A percentile compares a stretch with the other conserved stretches of the same genome.
Conservation (phyloP, 2,888 invertebrate genomes). For the Tipula confusa region DNA sequence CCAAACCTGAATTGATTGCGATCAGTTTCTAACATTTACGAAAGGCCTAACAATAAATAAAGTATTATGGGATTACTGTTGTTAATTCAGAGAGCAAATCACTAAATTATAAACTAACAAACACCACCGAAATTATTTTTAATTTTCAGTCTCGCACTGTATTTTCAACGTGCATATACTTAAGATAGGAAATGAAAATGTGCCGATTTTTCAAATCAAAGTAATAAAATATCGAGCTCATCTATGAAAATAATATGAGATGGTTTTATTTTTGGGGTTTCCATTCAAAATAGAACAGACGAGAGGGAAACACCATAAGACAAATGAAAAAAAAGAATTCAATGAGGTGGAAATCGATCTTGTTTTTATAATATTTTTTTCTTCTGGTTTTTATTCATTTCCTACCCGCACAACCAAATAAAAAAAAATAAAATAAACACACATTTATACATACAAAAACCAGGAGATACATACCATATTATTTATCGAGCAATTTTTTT, state of each 20-base stretch:
- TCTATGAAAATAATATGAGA: neutral
- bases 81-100: no score
- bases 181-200: neutral
- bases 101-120: no score
- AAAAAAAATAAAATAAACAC: neutral
- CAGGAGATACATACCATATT: neutral
- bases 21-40: no score
- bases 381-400: neutral
- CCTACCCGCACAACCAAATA: neutral
- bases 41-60: no score
- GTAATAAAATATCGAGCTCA: conserved; percentile 21
- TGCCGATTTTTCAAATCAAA: neutral
- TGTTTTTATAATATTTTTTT: neutral
- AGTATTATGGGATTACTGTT: no score
- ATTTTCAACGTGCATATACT: neutral
- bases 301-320: neutral
- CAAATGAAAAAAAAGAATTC: neutral
- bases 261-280: neutral
- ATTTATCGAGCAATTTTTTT: neutral
- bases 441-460: neutral
- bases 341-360: conserved; percentile 29
- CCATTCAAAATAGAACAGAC: neutral
- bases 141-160: neutral
- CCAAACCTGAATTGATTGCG: no score
- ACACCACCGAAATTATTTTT: no score